These are phyloP conservation scores for Leucoma salicis DNA, from an alignment of 2,888 invertebrate species.

Conservation along the genomic window DNA sequence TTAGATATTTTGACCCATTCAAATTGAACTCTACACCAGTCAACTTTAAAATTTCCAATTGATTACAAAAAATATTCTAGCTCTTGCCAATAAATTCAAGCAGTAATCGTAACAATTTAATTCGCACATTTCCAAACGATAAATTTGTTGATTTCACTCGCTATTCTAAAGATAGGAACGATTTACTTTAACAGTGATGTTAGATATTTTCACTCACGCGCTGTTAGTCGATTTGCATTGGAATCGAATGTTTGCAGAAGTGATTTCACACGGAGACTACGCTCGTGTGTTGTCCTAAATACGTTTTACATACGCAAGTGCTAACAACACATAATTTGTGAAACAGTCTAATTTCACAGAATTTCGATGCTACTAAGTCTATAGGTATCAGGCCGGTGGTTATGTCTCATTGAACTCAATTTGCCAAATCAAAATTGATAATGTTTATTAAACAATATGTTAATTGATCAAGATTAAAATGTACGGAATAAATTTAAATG, in stretches of 20 bases:
- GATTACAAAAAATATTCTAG: background rate
- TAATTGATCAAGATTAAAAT: too few relatives aligned
- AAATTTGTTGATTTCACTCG: slow-evolving; percentile 21
- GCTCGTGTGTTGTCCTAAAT: slow-evolving; percentile 55
- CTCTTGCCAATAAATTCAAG: background rate
- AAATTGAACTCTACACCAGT: too few relatives aligned
- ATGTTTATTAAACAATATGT: too few relatives aligned
- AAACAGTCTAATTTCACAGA: slow-evolving; percentile 16
- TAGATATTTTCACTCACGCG: slow-evolving; percentile 48
- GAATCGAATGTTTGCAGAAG: slow-evolving; percentile 54
- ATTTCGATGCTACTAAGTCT: slow-evolving; percentile 2
- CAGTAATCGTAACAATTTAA: slow-evolving; percentile 15
- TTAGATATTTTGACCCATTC: too few relatives aligned
- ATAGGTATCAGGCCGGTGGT: too few relatives aligned
- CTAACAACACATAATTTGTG: slow-evolving; percentile 21
- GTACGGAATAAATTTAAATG: too few relatives aligned
- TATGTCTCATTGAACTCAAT: too few relatives aligned
- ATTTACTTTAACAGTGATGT: slow-evolving; percentile 43
- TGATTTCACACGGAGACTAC: slow-evolving; percentile 59
- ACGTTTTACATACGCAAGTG: slow-evolving; percentile 44
- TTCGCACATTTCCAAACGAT: slow-evolving; percentile 12
- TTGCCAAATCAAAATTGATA: too few relatives aligned
- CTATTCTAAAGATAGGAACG: slow-evolving; percentile 26
- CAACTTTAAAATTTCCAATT: too few relatives aligned
- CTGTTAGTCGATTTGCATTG: slow-evolving; percentile 56